These are phyloP conservation scores for Rhynchomys soricoides DNA, from an alignment of 2,113 vertebrate species.

Conservation along the genomic window DNA sequence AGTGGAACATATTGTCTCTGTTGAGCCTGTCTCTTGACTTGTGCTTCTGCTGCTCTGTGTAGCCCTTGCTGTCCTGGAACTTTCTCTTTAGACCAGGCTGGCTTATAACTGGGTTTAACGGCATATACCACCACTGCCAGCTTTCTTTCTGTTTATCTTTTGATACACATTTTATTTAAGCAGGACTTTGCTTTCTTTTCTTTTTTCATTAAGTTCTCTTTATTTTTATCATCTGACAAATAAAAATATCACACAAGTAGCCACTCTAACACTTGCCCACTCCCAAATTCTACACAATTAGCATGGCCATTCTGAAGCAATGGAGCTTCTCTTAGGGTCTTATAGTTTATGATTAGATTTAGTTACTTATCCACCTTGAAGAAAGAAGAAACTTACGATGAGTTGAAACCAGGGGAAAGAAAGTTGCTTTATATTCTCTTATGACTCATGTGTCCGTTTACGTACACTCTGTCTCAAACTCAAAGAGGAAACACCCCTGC, in stretches of 20 bases:
- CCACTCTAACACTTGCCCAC: background rate
- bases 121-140: background rate
- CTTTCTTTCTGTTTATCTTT: slow-evolving; percentile 4
- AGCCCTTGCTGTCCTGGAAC: background rate
- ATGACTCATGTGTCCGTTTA: background rate
- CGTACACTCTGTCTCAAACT: too few relatives aligned
- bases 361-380: background rate
- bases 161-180: background rate
- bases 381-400: background rate
- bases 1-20: background rate
- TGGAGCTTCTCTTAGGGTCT: background rate
- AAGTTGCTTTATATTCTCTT: background rate
- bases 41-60: background rate
- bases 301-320: background rate
- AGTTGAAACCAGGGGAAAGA: background rate
- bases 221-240: background rate
- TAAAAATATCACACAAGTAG: background rate
- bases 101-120: background rate
- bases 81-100: background rate
- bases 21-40: background rate
- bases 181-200: background rate
- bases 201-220: background rate
- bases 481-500: background rate
- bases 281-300: background rate
- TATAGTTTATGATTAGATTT: background rate